Evolutionary conservation across 2,888 invertebrate species (phyloP).

Genomic region (Galerucella calmariensis): DNA sequence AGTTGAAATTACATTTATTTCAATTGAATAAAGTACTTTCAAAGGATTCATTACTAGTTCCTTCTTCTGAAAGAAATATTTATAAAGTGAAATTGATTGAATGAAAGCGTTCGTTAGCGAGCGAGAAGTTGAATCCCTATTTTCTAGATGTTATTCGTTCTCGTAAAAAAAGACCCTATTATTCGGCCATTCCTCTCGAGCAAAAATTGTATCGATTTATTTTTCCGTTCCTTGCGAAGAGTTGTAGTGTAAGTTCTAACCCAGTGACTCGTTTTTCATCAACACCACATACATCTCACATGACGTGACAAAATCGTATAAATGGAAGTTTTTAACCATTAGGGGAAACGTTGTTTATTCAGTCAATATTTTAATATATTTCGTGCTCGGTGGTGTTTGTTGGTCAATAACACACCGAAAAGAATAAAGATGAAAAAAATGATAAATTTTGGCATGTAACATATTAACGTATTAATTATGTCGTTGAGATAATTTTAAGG

Average conservation of each 20-base stretch:
- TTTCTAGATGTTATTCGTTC: conserved; percentile 4
- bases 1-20: no score
- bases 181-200: conserved; percentile 16
- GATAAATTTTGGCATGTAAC: no score
- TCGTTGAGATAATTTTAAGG: no score
- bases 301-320: conserved; percentile 11
- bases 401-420: no score
- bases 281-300: neutral
- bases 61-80: no score
- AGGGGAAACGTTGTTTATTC: neutral
- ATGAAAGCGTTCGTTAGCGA: neutral
- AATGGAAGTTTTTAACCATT: neutral
- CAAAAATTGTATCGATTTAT: conserved; percentile 3
- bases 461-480: no score
- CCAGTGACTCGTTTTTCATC: conserved; percentile 12
- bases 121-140: neutral
- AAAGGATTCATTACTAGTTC: no score
- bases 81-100: no score
- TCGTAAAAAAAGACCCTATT: conserved; percentile 12
- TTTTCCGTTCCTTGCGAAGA: neutral
- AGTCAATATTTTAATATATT: neutral
- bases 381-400: no score
- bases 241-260: conserved; percentile 2
- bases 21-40: no score
- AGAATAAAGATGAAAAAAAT: no score